Conservation (phyloP, 2,888 invertebrate species). For the Hirtodrosophila confusa region DNA sequence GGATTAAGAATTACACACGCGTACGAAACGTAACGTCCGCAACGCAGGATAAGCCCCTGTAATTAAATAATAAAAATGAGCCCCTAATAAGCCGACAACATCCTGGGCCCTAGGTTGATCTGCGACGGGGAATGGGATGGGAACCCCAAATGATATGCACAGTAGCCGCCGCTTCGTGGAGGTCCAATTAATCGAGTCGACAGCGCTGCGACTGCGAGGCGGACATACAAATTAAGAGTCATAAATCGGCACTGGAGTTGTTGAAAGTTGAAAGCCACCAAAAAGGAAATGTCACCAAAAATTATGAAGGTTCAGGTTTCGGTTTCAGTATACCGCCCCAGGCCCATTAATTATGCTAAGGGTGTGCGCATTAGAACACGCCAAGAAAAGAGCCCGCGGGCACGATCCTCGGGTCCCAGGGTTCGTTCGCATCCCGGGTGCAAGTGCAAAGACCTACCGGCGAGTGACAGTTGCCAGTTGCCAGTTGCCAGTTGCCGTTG, state of each 20-base stretch:
- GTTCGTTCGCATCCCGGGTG: conserved; percentile 28
- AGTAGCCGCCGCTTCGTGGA: conserved; percentile 72
- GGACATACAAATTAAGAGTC: conserved; percentile 78
- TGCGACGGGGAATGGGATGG: no score
- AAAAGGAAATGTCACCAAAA: conserved; percentile 77
- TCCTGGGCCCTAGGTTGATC: conserved; percentile 13
- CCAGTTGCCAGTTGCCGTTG: conserved; percentile 19
- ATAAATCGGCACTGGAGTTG: conserved; percentile 63
- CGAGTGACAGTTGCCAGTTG: conserved; percentile 44
- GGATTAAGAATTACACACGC: no score
- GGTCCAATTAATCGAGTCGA: conserved; percentile 78
- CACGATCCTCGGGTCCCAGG: conserved; percentile 39
- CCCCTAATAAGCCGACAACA: conserved; percentile 45
- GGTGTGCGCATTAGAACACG: conserved; percentile 65
- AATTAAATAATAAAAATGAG: conserved; percentile 65
- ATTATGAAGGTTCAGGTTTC: conserved; percentile 72
- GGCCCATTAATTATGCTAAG: conserved; percentile 73
- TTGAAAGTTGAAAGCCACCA: conserved; percentile 27
- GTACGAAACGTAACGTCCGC: no score
- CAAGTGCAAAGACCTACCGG: conserved; percentile 65
- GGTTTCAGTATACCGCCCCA: conserved; percentile 11
- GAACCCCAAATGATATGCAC: conserved; percentile 69
- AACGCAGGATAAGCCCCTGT: not conserved
- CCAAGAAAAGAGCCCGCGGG: conserved; percentile 11
- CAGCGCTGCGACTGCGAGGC: conserved; percentile 56